phyloP scores from a whole-genome alignment of 2,888 invertebrate genomes.

The Hirtodrosophila duncani region DNA sequence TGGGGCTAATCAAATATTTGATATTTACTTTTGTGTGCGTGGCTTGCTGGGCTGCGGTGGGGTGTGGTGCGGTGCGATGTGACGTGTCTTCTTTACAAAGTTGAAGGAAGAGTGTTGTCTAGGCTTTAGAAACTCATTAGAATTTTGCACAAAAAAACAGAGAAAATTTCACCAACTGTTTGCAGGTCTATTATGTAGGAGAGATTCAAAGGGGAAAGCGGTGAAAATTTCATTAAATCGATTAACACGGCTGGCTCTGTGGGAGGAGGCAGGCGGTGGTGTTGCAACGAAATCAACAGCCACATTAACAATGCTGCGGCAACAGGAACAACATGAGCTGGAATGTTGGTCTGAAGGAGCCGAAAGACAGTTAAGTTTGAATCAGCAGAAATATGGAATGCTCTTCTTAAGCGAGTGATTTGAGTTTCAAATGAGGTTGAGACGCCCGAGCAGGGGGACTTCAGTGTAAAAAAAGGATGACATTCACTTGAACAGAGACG shows the following conservation, averaged over 20 bases:
- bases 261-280: too few relatives aligned
- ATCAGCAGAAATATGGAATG: constrained; percentile 2
- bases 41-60: constrained; percentile 6
- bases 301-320: constrained; percentile 35
- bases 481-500: too few relatives aligned
- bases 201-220: constrained; percentile 25
- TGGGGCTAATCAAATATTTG: constrained; percentile 74
- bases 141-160: constrained; percentile 7
- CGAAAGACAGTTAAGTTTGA: background rate
- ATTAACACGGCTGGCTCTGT: constrained; percentile 39
- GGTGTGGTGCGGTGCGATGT: background rate
- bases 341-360: background rate
- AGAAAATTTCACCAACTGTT: background rate
- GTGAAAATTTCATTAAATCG: constrained; percentile 42
- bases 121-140: constrained; percentile 40
- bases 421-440: too few relatives aligned
- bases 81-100: constrained; percentile 19
- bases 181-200: background rate
- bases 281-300: constrained; percentile 39
- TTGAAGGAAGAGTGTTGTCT: constrained; percentile 46
- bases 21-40: constrained; percentile 44
- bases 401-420: too few relatives aligned
- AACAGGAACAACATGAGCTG: constrained; percentile 14
- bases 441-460: too few relatives aligned
- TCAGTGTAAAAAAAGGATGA: too few relatives aligned